Evolutionary conservation across 2,113 vertebrate genomes (phyloP).

Genomic region (Manacus vitellinus): DNA sequence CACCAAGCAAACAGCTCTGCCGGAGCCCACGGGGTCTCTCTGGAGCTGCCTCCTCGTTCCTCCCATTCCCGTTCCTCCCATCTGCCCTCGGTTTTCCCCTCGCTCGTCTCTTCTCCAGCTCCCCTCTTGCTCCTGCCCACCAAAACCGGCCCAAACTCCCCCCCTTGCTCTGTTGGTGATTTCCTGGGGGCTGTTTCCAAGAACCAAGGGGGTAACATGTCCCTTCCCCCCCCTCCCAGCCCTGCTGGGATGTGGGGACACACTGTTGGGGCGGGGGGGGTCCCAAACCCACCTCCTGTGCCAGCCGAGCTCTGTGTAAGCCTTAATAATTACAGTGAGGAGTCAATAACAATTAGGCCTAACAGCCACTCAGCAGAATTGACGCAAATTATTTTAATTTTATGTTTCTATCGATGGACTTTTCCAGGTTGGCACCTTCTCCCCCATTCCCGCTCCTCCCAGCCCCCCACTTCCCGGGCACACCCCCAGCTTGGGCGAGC

Average conservation of each 20-base stretch:
- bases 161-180: fast-evolving
- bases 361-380: conserved; percentile 75
- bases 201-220: fast-evolving
- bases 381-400: conserved; percentile 76
- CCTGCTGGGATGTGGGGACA: not conserved
- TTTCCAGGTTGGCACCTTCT: conserved; percentile 55
- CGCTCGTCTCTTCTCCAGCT: not conserved
- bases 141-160: not conserved
- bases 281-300: not conserved
- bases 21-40: not conserved
- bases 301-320: not conserved
- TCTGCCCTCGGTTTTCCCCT: not conserved
- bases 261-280: not conserved
- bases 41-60: not conserved
- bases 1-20: not conserved
- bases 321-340: conserved; percentile 51
- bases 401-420: conserved; percentile 67
- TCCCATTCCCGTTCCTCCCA: not conserved
- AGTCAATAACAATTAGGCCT: conserved; percentile 75
- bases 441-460: not conserved
- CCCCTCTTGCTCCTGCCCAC: fast-evolving
- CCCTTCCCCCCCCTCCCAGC: not conserved
- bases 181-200: not conserved
- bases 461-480: fast-evolving
- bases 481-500: fast-evolving